phyloP scores from a whole-genome alignment of 1,140 invertebrate species.

The Zaprionus ornatus region DNA sequence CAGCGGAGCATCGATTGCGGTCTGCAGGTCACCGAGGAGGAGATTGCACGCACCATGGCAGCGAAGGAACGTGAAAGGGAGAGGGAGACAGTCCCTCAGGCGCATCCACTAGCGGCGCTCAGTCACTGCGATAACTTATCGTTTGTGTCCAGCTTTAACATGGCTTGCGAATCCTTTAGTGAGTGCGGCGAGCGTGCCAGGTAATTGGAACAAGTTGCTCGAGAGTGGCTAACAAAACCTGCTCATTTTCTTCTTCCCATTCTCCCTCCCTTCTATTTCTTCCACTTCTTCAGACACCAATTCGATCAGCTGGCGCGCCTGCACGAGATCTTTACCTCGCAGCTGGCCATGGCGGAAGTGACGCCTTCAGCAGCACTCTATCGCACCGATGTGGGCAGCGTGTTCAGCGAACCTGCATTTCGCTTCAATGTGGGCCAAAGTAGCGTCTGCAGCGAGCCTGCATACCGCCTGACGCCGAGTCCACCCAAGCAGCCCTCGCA shows the following conservation, averaged over 20 bases:
- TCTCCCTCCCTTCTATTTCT: slow-evolving; percentile 68
- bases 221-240: background rate
- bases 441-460: slow-evolving; percentile 87
- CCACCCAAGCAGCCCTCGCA: slow-evolving; percentile 79
- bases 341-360: slow-evolving; percentile 89
- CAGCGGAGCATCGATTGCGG: slow-evolving; percentile 84
- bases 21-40: slow-evolving; percentile 95
- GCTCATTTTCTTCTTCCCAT: background rate
- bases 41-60: slow-evolving; percentile 93
- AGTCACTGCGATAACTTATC: slow-evolving; percentile 94
- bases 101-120: slow-evolving; percentile 93
- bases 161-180: slow-evolving; percentile 87
- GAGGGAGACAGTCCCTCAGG: slow-evolving; percentile 86
- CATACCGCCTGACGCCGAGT: slow-evolving; percentile 82
- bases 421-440: slow-evolving; percentile 89
- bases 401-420: slow-evolving; percentile 93
- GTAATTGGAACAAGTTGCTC: slow-evolving; percentile 43
- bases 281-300: slow-evolving; percentile 84
- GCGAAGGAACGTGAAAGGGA: slow-evolving; percentile 87
- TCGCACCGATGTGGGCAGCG: slow-evolving; percentile 88
- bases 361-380: slow-evolving; percentile 86
- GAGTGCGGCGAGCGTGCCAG: slow-evolving; percentile 82
- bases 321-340: slow-evolving; percentile 88
- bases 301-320: slow-evolving; percentile 88
- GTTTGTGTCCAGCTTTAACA: slow-evolving; percentile 93